These are phyloP conservation scores for Drosophila eugracilis DNA, from an alignment of 1,140 invertebrate genomes.

Conservation along the genomic window DNA sequence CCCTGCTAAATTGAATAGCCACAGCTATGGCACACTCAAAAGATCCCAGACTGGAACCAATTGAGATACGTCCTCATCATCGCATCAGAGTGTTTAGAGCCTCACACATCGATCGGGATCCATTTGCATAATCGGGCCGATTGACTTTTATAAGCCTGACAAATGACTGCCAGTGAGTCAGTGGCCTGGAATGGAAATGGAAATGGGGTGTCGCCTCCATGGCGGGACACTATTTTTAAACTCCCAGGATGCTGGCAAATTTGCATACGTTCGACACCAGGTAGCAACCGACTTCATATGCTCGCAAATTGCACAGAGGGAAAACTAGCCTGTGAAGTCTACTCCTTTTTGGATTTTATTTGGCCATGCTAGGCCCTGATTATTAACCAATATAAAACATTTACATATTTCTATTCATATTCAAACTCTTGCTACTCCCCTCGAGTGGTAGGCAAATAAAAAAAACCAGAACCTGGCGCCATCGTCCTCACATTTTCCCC, in stretches of 20 bases:
- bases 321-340: neutral
- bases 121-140: constrained; percentile 49
- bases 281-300: neutral
- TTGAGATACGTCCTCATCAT: constrained; percentile 33
- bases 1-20: constrained; percentile 23
- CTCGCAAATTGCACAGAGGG: neutral
- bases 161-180: constrained; percentile 47
- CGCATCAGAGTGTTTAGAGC: constrained; percentile 29
- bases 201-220: neutral
- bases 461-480: constrained; percentile 23
- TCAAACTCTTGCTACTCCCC: constrained; percentile 23
- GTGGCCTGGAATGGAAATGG: constrained; percentile 33
- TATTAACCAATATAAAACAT: too few species aligned
- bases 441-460: constrained; percentile 18
- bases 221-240: constrained; percentile 17
- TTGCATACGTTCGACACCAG: constrained; percentile 15
- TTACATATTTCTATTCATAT: neutral
- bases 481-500: constrained; percentile 4
- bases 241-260: constrained; percentile 22
- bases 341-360: too few species aligned
- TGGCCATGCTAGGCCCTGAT: too few species aligned
- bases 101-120: constrained; percentile 28
- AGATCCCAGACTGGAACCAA: constrained; percentile 13
- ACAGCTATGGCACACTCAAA: neutral
- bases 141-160: constrained; percentile 57